These are phyloP conservation scores for Callospermophilus lateralis DNA, from an alignment of 2,113 vertebrate species.

Conservation along the genomic window DNA sequence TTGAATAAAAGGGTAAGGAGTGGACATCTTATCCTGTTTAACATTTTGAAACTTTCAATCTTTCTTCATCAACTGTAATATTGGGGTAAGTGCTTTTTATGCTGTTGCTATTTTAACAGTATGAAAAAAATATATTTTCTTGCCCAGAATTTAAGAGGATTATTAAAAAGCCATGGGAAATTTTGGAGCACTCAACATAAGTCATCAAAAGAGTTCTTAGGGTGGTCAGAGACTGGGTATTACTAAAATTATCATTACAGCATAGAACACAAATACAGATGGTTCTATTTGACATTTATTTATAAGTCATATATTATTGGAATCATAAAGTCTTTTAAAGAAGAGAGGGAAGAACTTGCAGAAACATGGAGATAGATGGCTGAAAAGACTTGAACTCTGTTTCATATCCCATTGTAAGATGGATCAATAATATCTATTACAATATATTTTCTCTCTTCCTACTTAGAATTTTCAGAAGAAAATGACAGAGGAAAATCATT, in stretches of 20 bases:
- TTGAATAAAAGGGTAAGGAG: neutral
- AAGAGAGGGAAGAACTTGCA: neutral
- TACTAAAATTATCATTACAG: neutral
- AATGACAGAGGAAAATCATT: neutral
- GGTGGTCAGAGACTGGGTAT: too few relatives aligned
- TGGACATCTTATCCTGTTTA: neutral
- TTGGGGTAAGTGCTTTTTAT: neutral
- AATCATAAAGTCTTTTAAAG: neutral
- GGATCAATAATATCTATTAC: too few relatives aligned
- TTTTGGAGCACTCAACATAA: neutral
- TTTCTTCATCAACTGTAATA: neutral
- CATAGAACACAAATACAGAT: neutral
- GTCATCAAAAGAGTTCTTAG: neutral
- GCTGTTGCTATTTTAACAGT: neutral
- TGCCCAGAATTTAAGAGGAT: neutral
- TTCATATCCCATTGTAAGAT: too few relatives aligned
- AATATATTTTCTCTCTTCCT: too few relatives aligned
- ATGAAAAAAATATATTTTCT: neutral
- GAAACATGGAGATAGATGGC: neutral
- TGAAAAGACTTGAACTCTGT: neutral
- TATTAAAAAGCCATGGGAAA: neutral
- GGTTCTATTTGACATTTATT: neutral
- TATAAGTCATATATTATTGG: neutral
- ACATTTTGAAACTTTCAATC: neutral
- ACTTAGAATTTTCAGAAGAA: neutral